Evolutionary conservation across 2,797 vertebrate species (phyloP).

Genomic region (Sebastes jordani): DNA sequence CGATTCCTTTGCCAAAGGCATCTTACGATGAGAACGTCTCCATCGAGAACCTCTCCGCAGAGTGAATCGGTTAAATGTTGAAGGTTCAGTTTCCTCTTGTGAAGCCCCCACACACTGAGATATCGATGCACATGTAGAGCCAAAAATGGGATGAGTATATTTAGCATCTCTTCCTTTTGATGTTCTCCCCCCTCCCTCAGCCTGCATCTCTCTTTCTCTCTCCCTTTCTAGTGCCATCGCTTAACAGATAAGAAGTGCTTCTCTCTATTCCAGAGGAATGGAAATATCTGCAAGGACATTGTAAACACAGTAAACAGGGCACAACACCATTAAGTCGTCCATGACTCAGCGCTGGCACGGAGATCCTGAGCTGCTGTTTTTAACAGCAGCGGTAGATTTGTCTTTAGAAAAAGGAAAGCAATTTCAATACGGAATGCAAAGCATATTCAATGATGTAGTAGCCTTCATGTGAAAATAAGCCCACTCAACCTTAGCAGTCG

Average conservation of each 20-base stretch:
- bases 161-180: constrained; percentile 70
- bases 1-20: constrained; percentile 18
- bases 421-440: constrained; percentile 10
- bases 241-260: constrained; percentile 57
- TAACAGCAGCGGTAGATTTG: background rate
- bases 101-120: constrained; percentile 64
- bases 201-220: constrained; percentile 24
- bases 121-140: constrained; percentile 60
- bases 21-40: constrained; percentile 3
- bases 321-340: constrained; percentile 54
- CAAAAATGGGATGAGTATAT: constrained; percentile 71
- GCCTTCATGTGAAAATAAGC: constrained; percentile 23
- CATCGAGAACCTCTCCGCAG: constrained; percentile 34
- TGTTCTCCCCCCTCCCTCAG: constrained; percentile 42
- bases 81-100: constrained; percentile 51
- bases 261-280: constrained; percentile 42
- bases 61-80: constrained; percentile 48
- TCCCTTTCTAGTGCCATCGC: constrained; percentile 22
- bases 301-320: constrained; percentile 64
- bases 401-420: background rate
- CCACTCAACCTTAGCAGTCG: background rate
- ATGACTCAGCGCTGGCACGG: constrained; percentile 56
- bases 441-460: background rate
- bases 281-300: constrained; percentile 61
- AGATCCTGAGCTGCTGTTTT: constrained; percentile 35